Evolutionary conservation across 2,888 invertebrate genomes (phyloP).

Genomic region (Emmelina monodactyla): DNA sequence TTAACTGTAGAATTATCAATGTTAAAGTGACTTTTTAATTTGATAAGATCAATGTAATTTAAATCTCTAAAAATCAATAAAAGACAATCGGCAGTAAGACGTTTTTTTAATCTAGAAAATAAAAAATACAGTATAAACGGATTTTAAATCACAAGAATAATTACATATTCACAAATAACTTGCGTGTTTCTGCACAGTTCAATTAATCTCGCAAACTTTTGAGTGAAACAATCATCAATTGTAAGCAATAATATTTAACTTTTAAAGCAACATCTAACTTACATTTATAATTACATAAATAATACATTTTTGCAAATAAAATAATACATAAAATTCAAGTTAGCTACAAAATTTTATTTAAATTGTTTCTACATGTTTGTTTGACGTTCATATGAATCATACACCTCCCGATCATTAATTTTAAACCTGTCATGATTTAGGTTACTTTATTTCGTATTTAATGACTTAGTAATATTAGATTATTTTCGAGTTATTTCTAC

Average conservation of each 20-base stretch:
- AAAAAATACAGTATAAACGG: constrained; percentile 65
- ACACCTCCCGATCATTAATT: constrained; percentile 24
- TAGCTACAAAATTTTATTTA: constrained; percentile 56
- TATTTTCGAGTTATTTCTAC: not conserved
- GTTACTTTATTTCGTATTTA: not conserved
- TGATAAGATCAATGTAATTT: too few relatives aligned
- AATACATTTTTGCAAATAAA: constrained; percentile 63
- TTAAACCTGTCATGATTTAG: constrained; percentile 30
- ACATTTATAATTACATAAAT: constrained; percentile 62
- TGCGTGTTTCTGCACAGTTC: constrained; percentile 45
- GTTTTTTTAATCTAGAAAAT: constrained; percentile 67
- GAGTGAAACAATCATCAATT: constrained; percentile 52
- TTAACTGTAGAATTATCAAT: too few relatives aligned
- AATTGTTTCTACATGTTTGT: constrained; percentile 52
- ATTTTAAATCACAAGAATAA: constrained; percentile 66
- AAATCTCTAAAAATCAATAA: too few relatives aligned
- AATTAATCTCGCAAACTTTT: constrained; percentile 51
- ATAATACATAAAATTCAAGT: constrained; percentile 62
- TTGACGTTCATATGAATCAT: constrained; percentile 27
- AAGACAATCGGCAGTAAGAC: constrained; percentile 36
- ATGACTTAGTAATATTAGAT: not conserved
- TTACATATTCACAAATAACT: constrained; percentile 67
- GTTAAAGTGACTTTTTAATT: too few relatives aligned
- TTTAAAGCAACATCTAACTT: constrained; percentile 64
- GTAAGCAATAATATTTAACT: constrained; percentile 57